A percentile compares a stretch with the other conserved stretches of the same genome.
These are phyloP conservation scores for Dendrophyllia cribrosa DNA, from an alignment of 64 coral and sea anemone genomes.

Conservation along the genomic window DNA sequence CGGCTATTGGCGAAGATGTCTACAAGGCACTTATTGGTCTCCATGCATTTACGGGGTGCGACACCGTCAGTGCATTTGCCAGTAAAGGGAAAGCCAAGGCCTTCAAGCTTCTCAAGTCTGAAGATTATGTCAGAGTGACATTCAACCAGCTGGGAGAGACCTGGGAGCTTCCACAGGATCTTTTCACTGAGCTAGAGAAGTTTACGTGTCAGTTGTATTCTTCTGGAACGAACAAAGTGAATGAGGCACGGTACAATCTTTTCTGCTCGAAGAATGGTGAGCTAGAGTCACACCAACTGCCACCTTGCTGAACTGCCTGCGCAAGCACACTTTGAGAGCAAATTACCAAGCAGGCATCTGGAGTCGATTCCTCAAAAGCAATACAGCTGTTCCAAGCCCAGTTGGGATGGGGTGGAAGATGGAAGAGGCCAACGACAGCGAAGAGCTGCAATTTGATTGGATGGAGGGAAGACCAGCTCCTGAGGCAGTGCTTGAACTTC, in stretches of 20 bases:
- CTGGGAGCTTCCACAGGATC: conserved; percentile 30
- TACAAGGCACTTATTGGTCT: conserved; percentile 28
- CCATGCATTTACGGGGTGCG: conserved; percentile 55
- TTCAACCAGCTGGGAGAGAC: conserved; percentile 4
- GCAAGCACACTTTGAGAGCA: too few relatives aligned
- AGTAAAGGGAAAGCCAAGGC: conserved; percentile 22
- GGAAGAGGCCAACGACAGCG: not conserved
- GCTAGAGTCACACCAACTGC: too few relatives aligned
- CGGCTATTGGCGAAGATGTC: not conserved
- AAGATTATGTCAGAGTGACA: not conserved
- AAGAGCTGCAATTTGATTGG: conserved; percentile 34
- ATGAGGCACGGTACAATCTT: too few relatives aligned
- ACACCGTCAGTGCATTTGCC: conserved; percentile 62
- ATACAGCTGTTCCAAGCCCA: too few relatives aligned
- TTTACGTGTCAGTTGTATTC: not conserved
- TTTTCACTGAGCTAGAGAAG: not conserved
- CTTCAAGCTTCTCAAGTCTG: conserved; percentile 11
- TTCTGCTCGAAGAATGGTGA: too few relatives aligned
- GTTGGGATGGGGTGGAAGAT: conserved; percentile 10
- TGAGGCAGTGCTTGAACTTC: conserved; percentile 61
- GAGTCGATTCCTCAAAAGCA: too few relatives aligned
- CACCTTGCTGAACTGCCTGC: too few relatives aligned
- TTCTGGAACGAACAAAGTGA: too few relatives aligned
- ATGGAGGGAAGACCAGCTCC: conserved; percentile 65
- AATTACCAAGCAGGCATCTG: too few relatives aligned